Evolutionary conservation across 2,888 invertebrate genomes (phyloP).

Genomic region (Salpingus planirostris): DNA sequence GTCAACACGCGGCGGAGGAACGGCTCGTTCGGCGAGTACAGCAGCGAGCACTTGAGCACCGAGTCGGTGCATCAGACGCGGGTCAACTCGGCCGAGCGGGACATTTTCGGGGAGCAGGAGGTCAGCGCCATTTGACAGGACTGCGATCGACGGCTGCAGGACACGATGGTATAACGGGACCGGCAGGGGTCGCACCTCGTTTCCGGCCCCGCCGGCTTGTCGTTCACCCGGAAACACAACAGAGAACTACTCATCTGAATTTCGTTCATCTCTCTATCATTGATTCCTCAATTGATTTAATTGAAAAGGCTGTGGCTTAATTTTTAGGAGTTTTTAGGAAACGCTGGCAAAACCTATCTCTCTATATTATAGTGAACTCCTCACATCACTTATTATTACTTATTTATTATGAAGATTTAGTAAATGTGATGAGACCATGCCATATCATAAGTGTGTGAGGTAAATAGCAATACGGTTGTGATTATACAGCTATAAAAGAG

Average conservation of each 20-base stretch:
- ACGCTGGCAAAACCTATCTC: slow-evolving; percentile 3
- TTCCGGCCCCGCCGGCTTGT: too few species aligned
- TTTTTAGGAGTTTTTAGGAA: not conserved
- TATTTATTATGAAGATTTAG: slow-evolving; percentile 13
- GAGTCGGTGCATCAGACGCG: slow-evolving; percentile 57
- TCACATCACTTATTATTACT: too few species aligned
- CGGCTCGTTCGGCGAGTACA: slow-evolving; percentile 58
- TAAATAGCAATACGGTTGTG: slow-evolving; percentile 16
- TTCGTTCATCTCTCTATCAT: too few species aligned
- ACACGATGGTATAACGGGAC: slow-evolving; percentile 37
- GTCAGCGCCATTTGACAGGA: slow-evolving; percentile 40
- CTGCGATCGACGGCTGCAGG: slow-evolving; percentile 31
- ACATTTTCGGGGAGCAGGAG: slow-evolving; percentile 34
- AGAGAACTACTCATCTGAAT: too few species aligned
- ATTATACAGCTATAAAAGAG: too few species aligned
- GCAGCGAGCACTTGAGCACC: slow-evolving; percentile 57
- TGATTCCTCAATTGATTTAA: too few species aligned
- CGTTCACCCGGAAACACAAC: too few species aligned
- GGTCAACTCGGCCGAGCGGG: slow-evolving; percentile 46
- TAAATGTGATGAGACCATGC: slow-evolving; percentile 15
- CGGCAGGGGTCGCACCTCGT: too few species aligned
- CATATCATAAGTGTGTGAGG: slow-evolving; percentile 5
- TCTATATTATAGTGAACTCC: slow-evolving; percentile 3
- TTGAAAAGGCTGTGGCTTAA: not conserved
- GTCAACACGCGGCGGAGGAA: slow-evolving; percentile 53